A percentile compares a stretch with the other conserved stretches of the same genome.
phyloP scores from a whole-genome alignment of 1,140 invertebrate species.

The Brachionus asplanchnoidis region DNA sequence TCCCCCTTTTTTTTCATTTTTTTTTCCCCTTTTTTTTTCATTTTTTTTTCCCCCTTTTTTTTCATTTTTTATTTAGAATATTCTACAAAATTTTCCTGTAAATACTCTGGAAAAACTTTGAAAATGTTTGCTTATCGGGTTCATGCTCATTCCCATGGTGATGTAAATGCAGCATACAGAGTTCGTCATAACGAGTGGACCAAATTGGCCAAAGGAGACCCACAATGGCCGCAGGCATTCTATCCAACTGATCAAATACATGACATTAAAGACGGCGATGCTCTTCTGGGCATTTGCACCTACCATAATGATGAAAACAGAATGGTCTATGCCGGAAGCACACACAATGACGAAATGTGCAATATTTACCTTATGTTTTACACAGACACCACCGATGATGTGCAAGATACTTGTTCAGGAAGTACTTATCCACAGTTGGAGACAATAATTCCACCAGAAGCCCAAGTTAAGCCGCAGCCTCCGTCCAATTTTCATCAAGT shows the following conservation, averaged over 20 bases:
- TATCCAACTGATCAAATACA: conserved; percentile 71
- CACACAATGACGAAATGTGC: conserved; percentile 95
- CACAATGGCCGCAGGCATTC: conserved; percentile 87
- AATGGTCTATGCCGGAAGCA: conserved; percentile 56
- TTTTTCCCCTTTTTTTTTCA: neutral
- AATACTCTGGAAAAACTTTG: conserved; percentile 10
- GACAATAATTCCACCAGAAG: conserved; percentile 26
- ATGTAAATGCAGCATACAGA: conserved; percentile 79
- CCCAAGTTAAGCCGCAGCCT: conserved; percentile 11
- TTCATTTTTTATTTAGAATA: neutral
- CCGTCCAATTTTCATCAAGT: neutral
- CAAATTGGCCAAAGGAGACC: conserved; percentile 70
- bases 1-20: neutral
- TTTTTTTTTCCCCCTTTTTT: neutral
- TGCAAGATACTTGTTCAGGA: neutral
- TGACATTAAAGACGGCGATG: conserved; percentile 66
- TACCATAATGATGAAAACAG: conserved; percentile 13
- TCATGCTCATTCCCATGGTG: conserved; percentile 25
- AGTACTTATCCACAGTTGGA: conserved; percentile 26
- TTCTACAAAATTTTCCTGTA: conserved; percentile 36
- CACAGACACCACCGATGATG: conserved; percentile 59
- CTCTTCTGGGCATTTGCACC: conserved; percentile 60
- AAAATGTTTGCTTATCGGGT: conserved; percentile 39
- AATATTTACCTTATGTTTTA: conserved; percentile 99
- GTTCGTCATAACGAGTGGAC: conserved; percentile 61